Evolutionary conservation across 2,888 invertebrate genomes (phyloP), one percentile per base, ranked within the genome.

Genomic region (Acrobasis consociella): DNA sequence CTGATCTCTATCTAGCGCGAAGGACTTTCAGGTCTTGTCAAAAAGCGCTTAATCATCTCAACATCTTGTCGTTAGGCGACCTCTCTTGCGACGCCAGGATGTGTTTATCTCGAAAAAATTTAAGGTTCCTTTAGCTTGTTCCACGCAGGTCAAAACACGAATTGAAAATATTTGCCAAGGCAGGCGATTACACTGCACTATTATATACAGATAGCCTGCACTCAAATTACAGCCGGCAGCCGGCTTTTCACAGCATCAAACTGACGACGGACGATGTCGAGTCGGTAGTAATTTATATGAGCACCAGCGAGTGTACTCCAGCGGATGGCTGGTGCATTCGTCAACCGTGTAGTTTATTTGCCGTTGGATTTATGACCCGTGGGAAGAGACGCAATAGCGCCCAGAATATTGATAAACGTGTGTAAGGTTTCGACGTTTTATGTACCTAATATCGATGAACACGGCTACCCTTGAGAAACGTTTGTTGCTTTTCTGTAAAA

Each of bases 261-360:
- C 13, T 13, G 16, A n/a, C 55, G 39, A 42, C 9, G n/a, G 46
- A 9, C 56, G 42, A 16, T 42, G 56, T 46, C 42, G 55, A 16
- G 46, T 16, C 42, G 42, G 13, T 42, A 42, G 56, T 56, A 56
- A 56, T 56, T 56, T 56, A 56, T 56, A 42, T 42, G 56, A 42
- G 38, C 42, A 13, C 17, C 42, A 9, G 56, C 42, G 56, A 56
- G 42, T 46, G 5, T 22, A 46, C 46, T 46, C 7, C 56, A n/a
- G 17, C 46, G 56, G 42, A 56, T 22, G 46, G 56, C 13, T 22
- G 52, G 16, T 42, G 56, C 56, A 56, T 56, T 56, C 56, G 56
- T 56, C 56, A 56, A 56, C 56, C 9, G n/a, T 56, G 56, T 42
- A 56, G 56, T 56, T 56, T 56, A 22, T 56, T 56, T 56, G 42